Conservation (phyloP, 1,140 invertebrate genomes). For the Dendroctonus ponderosae region DNA sequence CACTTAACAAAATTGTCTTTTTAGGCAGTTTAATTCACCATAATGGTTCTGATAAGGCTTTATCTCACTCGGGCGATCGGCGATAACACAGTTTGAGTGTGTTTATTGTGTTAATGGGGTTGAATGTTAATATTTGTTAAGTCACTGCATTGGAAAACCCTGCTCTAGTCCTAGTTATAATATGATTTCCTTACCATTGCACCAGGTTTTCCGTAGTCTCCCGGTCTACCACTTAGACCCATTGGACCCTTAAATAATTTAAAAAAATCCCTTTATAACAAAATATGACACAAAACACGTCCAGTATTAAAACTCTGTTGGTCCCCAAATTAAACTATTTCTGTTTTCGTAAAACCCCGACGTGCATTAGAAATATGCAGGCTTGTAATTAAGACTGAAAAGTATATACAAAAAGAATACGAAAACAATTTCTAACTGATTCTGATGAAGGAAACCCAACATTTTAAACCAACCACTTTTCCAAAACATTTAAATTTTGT, state of each 20-base stretch:
- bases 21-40: not conserved
- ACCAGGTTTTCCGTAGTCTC: conserved; percentile 73
- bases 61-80: not conserved
- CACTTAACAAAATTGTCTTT: conserved; percentile 39
- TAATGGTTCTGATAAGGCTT: not conserved
- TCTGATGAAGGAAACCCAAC: no score
- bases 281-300: no score
- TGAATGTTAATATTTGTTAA: conserved; percentile 44
- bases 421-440: no score
- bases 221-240: conserved; percentile 73
- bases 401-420: no score
- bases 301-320: no score
- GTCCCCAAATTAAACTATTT: no score
- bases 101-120: conserved; percentile 32
- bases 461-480: no score
- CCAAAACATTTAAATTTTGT: no score
- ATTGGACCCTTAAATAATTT: conserved; percentile 71
- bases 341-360: no score
- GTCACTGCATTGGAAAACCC: conserved; percentile 48
- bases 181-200: conserved; percentile 68
- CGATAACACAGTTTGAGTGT: not conserved
- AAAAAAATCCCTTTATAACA: not conserved
- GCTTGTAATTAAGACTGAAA: no score
- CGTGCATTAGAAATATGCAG: no score
- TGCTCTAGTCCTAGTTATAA: conserved; percentile 45